Evolutionary conservation across 2,113 vertebrate genomes (phyloP).

Genomic region (Symphodus melops): DNA sequence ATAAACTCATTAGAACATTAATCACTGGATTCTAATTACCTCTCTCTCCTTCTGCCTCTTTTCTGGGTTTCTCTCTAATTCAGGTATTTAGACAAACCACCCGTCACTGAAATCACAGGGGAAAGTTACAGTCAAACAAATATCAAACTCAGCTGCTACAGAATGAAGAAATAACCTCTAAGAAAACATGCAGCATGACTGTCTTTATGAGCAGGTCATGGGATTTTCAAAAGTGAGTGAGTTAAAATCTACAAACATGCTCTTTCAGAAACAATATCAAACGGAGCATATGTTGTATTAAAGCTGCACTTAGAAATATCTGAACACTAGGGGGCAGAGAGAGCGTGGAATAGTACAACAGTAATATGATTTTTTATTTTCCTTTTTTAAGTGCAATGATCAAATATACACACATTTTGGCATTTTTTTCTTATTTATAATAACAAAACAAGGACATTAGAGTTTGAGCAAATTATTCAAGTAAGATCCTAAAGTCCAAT

Average conservation of each 20-base stretch:
- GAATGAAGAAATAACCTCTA: not conserved
- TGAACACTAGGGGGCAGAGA: not conserved
- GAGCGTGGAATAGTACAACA: not conserved
- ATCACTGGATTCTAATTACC: slow-evolving; percentile 80
- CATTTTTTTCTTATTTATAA: too few species aligned
- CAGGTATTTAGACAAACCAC: slow-evolving; percentile 58
- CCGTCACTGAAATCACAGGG: slow-evolving; percentile 40
- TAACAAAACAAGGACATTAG: too few species aligned
- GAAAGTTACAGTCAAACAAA: slow-evolving; percentile 50
- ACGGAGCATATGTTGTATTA: not conserved
- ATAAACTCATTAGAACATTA: slow-evolving; percentile 84
- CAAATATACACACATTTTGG: too few species aligned
- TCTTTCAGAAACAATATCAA: not conserved
- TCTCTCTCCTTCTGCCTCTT: slow-evolving; percentile 33
- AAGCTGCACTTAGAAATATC: not conserved
- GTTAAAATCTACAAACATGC: not conserved
- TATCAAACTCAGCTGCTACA: slow-evolving; percentile 18
- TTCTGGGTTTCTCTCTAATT: slow-evolving; percentile 40
- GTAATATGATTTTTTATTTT: not conserved
- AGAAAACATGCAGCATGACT: not conserved
- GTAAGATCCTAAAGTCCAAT: too few species aligned
- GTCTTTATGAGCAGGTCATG: not conserved
- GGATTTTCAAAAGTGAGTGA: not conserved
- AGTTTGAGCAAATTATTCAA: too few species aligned
- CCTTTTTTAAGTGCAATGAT: too few species aligned